Evolutionary conservation across 1,140 invertebrate species (phyloP).

Genomic region (Papilio helenus): DNA sequence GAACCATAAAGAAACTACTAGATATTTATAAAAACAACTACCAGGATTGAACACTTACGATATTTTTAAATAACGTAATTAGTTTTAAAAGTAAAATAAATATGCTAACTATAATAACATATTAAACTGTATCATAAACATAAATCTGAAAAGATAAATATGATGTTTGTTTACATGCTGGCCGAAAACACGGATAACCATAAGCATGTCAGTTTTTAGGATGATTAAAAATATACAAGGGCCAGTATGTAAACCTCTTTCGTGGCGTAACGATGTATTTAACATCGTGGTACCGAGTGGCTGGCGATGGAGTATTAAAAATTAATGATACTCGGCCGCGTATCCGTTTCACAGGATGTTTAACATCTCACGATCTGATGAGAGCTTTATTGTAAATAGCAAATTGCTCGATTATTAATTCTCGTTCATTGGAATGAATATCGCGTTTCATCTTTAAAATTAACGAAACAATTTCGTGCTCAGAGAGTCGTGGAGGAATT

Average conservation of each 20-base stretch:
- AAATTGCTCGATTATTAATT: conserved; percentile 27
- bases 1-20: neutral
- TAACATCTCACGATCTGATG: conserved; percentile 15
- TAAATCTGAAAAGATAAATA: conserved; percentile 6
- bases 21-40: too few relatives aligned
- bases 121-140: neutral
- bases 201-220: conserved; percentile 13
- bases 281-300: conserved; percentile 14
- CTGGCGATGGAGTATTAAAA: conserved; percentile 30
- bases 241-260: conserved; percentile 23
- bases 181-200: conserved; percentile 11
- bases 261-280: conserved; percentile 27
- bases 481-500: neutral
- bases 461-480: conserved; percentile 23
- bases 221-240: conserved; percentile 26
- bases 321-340: conserved; percentile 22
- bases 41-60: too few relatives aligned
- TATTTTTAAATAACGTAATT: neutral
- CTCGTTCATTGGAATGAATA: conserved; percentile 8
- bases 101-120: neutral
- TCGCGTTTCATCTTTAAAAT: conserved; percentile 20
- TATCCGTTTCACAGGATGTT: conserved; percentile 21
- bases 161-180: conserved; percentile 10
- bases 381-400: conserved; percentile 13
- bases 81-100: conserved; percentile 11